Evolutionary conservation across 2,797 vertebrate species (phyloP), one percentile per base, ranked within the genome.

Genomic region (Margarornis squamiger): DNA sequence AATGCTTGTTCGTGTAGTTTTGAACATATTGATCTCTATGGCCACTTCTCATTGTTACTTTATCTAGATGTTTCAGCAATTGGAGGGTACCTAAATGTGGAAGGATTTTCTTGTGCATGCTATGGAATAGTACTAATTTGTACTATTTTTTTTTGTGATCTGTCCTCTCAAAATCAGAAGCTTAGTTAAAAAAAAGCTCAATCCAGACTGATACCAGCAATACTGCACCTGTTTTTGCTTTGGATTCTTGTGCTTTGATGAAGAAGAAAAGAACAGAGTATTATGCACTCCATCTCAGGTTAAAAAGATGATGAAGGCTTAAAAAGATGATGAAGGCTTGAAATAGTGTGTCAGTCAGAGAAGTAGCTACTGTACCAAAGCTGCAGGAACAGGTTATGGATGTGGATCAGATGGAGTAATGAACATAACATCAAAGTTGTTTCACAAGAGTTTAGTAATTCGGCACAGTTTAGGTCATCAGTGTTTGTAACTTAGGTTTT

Each of bases 211-310:
- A 65, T 84, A 45, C 54, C 15, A 36, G 70, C 22, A 78, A 83
- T 92, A 86, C 55, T 72, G 49, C 54, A 68, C 66, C 45, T 92
- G 34, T 20, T 95, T 93, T 92, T 62, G 30, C 55, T 91, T 72
- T 86, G 41, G 34, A 65, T 92, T 86, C 45, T 81, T 92, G 24
- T 65, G 67, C 52, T 88, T 78, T 82, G 83, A 84, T 93, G 80
- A 90, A 83, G 72, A 85, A 80, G 48, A n/a, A 90, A 91, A 93
- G 70, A 92, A 77, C 38, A 93, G 34, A 84, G 88, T 75, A 72
- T 93, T 78, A 93, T 51, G 32, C 65, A 65, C 21, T 93, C 30
- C 10, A 46, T 62, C 22, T 71, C 48, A 86, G 14, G 16, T 75
- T 81, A 90, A 75, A 70, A 39, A 88, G 46, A 65, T 52, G 17